Evolutionary conservation across 2,888 invertebrate genomes (phyloP), one percentile per base, ranked within the genome.

Genomic region (Tetramorium bicarinatum): DNA sequence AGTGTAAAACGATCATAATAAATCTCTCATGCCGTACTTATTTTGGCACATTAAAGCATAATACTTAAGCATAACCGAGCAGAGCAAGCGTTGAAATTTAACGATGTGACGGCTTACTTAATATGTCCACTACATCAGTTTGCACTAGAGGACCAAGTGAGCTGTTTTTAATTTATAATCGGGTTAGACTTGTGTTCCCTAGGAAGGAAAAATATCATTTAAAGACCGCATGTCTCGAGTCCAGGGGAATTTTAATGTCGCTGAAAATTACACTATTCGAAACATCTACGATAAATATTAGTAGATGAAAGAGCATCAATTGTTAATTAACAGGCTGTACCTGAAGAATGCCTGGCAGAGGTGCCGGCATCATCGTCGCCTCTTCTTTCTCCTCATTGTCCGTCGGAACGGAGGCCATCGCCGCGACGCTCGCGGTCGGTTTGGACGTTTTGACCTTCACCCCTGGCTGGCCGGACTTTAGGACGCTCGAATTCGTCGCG

Each of bases 271-370:
- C 41, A 74, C 18, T 59, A 47, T 18, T 74, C 13, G 41, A 72
- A 25, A 76, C 25, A 34, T 49, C 18, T 75, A 34, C 7, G 21
- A 34, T 11, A 75, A 62, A 15, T 18, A 2, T 49, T 75, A 13
- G 15, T 34, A 41, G 7, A n/a, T 9, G 2, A 15, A 74, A 44
- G 2, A 34, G 9, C 6, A 2, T 34, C 0, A 38, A 34, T 21
- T 15, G 64, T 3, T 6, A 71, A 38, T 61, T n/a, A 38, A 49
- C 4, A 25, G 41, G 6, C 3, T 3, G 83, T 94, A 98, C 97
- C 95, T 97, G 97, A 61, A 96, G 93, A 91, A 96, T 96, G 18
- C 96, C 96, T 4, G 96, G 96, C 85, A 93, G 79, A 21, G 93
- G 93, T 69, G 93, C 93, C 4, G 94, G 93, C 93, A 93, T 93